Evolutionary conservation across 2,797 vertebrate species (phyloP).

Genomic region (Syngnathus acus): DNA sequence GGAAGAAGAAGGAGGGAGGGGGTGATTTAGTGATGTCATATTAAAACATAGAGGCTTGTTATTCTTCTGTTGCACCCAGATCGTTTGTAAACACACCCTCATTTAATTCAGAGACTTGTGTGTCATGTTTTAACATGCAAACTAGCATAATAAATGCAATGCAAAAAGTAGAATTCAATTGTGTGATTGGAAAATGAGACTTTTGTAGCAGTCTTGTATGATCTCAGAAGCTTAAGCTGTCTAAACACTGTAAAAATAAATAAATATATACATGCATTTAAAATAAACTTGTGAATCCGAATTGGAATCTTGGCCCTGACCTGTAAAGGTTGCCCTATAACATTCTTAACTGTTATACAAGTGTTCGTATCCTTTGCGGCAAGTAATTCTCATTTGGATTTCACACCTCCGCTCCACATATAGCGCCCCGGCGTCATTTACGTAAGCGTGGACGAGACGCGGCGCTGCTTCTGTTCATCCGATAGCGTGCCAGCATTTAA

Average conservation of each 20-base stretch:
- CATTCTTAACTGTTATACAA: not conserved
- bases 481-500: conserved; percentile 14
- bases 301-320: not conserved
- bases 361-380: not conserved
- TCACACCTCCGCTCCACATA: conserved; percentile 46
- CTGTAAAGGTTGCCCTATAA: not conserved
- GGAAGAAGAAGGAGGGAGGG: not conserved
- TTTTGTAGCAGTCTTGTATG: not conserved
- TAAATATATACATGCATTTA: no score
- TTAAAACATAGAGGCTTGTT: conserved; percentile 12
- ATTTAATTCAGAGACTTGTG: not conserved
- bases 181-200: not conserved
- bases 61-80: not conserved
- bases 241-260: no score
- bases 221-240: no score
- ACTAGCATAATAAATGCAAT: not conserved
- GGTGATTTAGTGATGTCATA: conserved; percentile 18
- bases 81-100: not conserved
- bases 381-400: conserved; percentile 24
- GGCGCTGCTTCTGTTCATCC: not conserved
- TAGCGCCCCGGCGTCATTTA: conserved; percentile 45
- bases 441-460: conserved; percentile 25
- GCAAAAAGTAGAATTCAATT: not conserved
- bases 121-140: not conserved
- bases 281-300: not conserved